Conservation (phyloP, 2,797 vertebrate genomes). For the Hippopotamyrus pictus region DNA sequence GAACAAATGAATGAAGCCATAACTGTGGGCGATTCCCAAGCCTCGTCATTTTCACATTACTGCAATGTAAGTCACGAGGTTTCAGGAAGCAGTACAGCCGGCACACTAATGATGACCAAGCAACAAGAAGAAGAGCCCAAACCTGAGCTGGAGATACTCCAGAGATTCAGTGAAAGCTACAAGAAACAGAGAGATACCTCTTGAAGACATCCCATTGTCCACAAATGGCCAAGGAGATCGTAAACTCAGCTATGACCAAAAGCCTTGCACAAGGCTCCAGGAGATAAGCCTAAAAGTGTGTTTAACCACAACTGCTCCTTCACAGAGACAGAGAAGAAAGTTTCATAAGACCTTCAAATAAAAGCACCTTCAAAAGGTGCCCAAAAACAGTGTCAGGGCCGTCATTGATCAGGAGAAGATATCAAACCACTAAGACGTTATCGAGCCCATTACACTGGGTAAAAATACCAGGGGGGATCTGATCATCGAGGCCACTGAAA, state of each 20-base stretch:
- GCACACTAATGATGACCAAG: slow-evolving; percentile 14
- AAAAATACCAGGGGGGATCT: background rate
- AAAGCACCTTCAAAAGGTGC: background rate
- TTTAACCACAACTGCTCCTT: background rate
- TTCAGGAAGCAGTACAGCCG: slow-evolving; percentile 12
- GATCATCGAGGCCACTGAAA: background rate
- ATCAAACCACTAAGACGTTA: background rate
- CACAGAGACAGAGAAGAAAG: background rate
- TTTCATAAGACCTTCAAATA: background rate
- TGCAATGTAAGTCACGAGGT: slow-evolving; percentile 4
- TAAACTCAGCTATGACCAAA: background rate
- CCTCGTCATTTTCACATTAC: slow-evolving; percentile 17
- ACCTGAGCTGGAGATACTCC: slow-evolving; percentile 20
- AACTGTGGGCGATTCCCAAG: background rate
- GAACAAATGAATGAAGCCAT: background rate
- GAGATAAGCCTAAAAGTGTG: background rate
- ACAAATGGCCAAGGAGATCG: background rate
- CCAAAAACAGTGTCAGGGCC: background rate
- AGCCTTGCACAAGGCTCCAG: background rate
- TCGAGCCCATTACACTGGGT: background rate
- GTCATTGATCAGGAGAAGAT: background rate
- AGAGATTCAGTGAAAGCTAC: slow-evolving; percentile 11
- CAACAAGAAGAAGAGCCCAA: slow-evolving; percentile 20
- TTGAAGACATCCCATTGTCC: background rate
- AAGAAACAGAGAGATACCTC: background rate